phyloP scores from a whole-genome alignment of 2,113 vertebrate species.

The Hassar affinis region DNA sequence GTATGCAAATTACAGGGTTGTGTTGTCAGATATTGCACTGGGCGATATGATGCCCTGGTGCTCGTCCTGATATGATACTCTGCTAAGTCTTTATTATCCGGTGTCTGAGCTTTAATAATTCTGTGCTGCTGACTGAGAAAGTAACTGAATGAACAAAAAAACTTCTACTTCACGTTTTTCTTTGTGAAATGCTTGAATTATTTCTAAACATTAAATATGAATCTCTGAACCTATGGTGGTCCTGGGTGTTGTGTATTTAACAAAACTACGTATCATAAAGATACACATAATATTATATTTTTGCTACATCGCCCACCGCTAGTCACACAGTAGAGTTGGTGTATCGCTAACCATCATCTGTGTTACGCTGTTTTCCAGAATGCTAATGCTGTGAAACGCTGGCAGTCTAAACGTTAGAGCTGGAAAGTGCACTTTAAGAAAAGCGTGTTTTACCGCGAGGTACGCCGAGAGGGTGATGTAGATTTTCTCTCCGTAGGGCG shows the following conservation, averaged over 20 bases:
- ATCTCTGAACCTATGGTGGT: neutral
- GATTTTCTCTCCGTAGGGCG: constrained; percentile 95
- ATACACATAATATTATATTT: neutral
- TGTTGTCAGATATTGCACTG: neutral
- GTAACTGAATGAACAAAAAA: neutral
- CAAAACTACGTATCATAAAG: neutral
- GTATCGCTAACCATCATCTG: neutral
- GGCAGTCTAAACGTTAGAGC: neutral
- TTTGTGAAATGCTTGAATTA: neutral
- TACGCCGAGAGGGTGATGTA: constrained; percentile 98
- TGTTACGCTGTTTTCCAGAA: neutral
- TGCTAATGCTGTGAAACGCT: neutral
- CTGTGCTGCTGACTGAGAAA: neutral
- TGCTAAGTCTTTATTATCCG: neutral
- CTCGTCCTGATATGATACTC: neutral
- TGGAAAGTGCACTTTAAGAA: neutral
- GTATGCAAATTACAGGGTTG: neutral
- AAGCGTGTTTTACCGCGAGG: constrained; percentile 80
- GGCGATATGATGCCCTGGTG: neutral
- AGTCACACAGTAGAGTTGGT: neutral
- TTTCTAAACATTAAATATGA: neutral
- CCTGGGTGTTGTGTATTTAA: neutral
- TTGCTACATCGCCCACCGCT: neutral
- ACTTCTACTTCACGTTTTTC: neutral
- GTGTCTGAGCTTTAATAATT: neutral